These are phyloP conservation scores for Capreolus pygargus DNA, from an alignment of 2,113 vertebrate genomes.

Conservation along the genomic window DNA sequence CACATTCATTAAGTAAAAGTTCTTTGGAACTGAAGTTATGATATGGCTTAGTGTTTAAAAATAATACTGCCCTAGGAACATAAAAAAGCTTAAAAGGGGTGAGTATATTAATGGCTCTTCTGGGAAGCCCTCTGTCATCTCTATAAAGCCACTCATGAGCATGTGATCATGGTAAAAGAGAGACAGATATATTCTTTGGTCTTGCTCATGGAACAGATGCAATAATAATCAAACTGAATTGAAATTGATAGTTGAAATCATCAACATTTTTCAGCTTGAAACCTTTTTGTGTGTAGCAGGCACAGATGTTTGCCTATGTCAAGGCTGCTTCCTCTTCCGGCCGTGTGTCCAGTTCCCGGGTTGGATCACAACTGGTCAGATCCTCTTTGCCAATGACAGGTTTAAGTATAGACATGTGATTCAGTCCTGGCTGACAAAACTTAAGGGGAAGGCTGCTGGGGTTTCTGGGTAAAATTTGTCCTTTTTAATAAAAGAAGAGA, in stretches of 20 bases:
- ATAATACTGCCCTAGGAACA: not conserved
- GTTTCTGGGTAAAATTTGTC: not conserved
- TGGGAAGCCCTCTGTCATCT: not conserved
- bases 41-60: slow-evolving; percentile 10
- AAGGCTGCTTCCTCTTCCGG: not conserved
- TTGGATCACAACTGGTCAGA: not conserved
- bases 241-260: slow-evolving; percentile 11
- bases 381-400: not conserved
- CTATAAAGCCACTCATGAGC: not conserved
- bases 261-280: slow-evolving; percentile 41
- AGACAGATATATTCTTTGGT: not conserved
- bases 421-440: not conserved
- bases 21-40: slow-evolving; percentile 34
- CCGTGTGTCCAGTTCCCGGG: not conserved
- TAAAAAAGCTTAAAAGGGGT: not conserved
- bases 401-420: not conserved
- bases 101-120: not conserved
- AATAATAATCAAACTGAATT: slow-evolving; percentile 22
- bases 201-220: not conserved
- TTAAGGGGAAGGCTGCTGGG: not conserved
- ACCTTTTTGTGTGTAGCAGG: not conserved
- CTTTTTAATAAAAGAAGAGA: not conserved
- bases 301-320: not conserved
- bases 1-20: slow-evolving; percentile 32
- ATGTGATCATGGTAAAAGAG: not conserved